Conservation (phyloP, 2,113 vertebrate genomes). For the Pristiophorus japonicus region DNA sequence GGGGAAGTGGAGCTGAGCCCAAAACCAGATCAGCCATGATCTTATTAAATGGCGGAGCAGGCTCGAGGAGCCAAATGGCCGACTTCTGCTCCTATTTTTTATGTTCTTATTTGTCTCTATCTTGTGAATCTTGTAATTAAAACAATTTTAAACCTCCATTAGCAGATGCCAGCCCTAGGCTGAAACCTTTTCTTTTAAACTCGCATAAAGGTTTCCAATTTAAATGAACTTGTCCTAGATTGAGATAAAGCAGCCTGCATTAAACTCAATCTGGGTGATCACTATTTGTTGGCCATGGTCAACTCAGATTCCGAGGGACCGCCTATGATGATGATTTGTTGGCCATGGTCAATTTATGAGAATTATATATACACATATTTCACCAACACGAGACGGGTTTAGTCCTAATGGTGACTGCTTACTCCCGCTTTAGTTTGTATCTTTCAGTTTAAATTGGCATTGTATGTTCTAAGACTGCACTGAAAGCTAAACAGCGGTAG, state of each 20-base stretch:
- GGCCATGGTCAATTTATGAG: background rate
- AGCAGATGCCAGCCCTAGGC: background rate
- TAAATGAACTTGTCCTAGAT: background rate
- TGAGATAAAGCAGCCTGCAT: background rate
- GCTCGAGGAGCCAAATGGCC: no score
- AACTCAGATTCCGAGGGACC: no score
- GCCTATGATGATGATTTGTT: no score
- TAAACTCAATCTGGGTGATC: background rate
- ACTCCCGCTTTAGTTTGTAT: background rate
- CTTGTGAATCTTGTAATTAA: background rate
- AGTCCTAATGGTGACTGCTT: background rate
- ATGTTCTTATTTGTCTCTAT: background rate
- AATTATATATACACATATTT: background rate
- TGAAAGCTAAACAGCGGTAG: background rate
- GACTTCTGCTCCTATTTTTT: no score
- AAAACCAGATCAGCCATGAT: no score
- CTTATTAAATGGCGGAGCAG: no score
- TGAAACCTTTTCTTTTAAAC: background rate
- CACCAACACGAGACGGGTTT: background rate
- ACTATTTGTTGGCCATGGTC: background rate
- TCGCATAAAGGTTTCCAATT: background rate
- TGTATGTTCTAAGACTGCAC: background rate
- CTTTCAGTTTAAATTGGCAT: background rate
- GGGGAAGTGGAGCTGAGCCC: no score
- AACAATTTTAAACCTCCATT: background rate